These are phyloP conservation scores for Plumapathes pennacea DNA, from an alignment of 92 coral and sea anemone species.

Conservation along the genomic window DNA sequence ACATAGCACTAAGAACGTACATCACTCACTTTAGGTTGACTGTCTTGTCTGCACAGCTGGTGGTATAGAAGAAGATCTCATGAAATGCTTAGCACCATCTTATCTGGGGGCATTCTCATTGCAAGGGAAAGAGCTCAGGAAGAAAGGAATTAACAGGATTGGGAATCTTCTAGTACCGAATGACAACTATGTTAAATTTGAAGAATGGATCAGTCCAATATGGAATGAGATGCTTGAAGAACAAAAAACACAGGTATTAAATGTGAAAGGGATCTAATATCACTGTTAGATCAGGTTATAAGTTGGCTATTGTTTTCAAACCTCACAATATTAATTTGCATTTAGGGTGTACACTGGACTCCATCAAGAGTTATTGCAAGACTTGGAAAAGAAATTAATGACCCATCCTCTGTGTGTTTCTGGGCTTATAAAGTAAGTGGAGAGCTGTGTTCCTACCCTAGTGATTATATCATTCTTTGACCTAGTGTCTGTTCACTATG, in stretches of 20 bases:
- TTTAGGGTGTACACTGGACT: slow-evolving; percentile 86
- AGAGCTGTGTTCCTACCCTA: no score
- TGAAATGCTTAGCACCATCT: slow-evolving; percentile 88
- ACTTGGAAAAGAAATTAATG: slow-evolving; percentile 90
- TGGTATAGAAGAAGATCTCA: slow-evolving; percentile 93
- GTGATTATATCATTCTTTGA: no score
- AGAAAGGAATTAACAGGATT: slow-evolving; percentile 84
- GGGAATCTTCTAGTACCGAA: slow-evolving; percentile 91
- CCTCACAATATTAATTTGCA: not conserved
- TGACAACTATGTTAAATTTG: slow-evolving; percentile 81
- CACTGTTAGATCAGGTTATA: not conserved
- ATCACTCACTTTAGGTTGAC: slow-evolving; percentile 74
- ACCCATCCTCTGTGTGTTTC: slow-evolving; percentile 91
- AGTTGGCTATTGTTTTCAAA: not conserved
- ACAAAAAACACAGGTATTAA: slow-evolving; percentile 58
- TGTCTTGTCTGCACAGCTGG: slow-evolving; percentile 90
- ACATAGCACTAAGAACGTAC: no score
- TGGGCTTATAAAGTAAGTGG: slow-evolving; percentile 96
- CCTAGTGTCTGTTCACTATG: no score
- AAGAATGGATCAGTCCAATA: slow-evolving; percentile 82
- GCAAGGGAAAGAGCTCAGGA: slow-evolving; percentile 68
- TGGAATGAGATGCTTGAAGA: slow-evolving; percentile 83
- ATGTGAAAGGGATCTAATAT: not conserved
- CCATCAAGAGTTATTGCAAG: slow-evolving; percentile 88
- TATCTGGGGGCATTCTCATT: slow-evolving; percentile 86